Conservation (phyloP, 2,888 invertebrate genomes). For the Leistus spinibarbis region DNA sequence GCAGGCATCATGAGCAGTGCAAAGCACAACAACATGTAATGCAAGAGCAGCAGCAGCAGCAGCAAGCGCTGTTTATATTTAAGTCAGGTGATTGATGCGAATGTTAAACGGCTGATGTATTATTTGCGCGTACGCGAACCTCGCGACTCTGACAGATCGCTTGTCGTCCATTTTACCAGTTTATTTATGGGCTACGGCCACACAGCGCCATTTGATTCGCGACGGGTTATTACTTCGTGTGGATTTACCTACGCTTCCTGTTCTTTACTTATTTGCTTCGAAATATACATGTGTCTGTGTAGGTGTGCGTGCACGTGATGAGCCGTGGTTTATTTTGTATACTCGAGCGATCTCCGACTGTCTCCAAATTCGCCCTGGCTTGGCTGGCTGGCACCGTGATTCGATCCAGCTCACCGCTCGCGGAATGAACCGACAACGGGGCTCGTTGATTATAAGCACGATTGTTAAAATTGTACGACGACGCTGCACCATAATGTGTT, state of each 20-base stretch:
- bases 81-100: constrained; percentile 46
- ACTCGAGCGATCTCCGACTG: not conserved
- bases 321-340: constrained; percentile 12
- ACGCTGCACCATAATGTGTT: not conserved
- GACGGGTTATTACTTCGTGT: constrained; percentile 10
- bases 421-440: constrained; percentile 2
- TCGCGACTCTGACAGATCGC: constrained; percentile 46
- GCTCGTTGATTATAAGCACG: constrained; percentile 8
- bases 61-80: constrained; percentile 43
- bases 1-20: not conserved
- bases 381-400: not conserved
- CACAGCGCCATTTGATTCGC: constrained; percentile 26
- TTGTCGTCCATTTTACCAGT: constrained; percentile 45
- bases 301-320: constrained; percentile 4
- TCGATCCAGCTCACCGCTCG: not conserved
- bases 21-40: not conserved
- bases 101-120: constrained; percentile 46
- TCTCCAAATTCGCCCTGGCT: not conserved
- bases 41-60: not conserved
- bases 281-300: not conserved
- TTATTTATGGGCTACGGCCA: constrained; percentile 43
- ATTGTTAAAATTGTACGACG: not conserved
- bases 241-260: not conserved
- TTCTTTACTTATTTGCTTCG: not conserved
- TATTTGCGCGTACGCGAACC: constrained; percentile 37